Base-by-base conservation (phyloP, 2,888 invertebrate species). In the Meteorus colon region DNA sequence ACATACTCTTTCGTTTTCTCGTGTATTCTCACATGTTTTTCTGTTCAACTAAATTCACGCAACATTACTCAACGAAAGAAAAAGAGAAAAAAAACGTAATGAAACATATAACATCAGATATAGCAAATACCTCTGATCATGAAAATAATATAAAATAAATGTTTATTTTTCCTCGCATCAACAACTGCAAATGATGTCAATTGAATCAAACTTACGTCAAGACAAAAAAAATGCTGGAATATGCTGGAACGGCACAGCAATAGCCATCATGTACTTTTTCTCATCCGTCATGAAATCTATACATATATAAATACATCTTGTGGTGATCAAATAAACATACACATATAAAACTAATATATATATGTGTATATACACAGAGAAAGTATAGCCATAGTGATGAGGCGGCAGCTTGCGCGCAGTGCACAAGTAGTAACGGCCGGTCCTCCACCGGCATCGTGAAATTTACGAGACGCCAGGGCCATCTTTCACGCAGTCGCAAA, bases 381-480 rank as follows among this genome's bases (percentile, higher is more conserved):
- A n/a, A 31, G 10, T 19, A 31, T 16, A 19, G 8, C 10, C 41
- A 41, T 24, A 66, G 19, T 66, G 24, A 24, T 3, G 19, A 55
- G 10, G 55, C 55, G 55, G 55, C 55, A 55, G 55, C 55, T 55
- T 55, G 55, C 55, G 55, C 19, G 77, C 81, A 68, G 80, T 81
- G 83, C 80, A 83, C 80, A 83, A 84, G 82, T 82, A 80, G 84
- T 80, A 82, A 82, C 82, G 79, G 73, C 59, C 67, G 62, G 72
- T 63, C 63, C 48, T 72, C 48, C 63, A 63, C 80, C 79, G 79
- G 74, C 75, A 73, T 75, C 72, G 79, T 82, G 79, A 85, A 75
- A 86, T 86, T 85, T 86, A 86, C 84, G 86, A 85, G 84, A 86
- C 83, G 83, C 79, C 82, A 80, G 74, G 82, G 83, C 86, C 84